These are phyloP conservation scores for Allolobophora icterica DNA, from an alignment of 2,888 invertebrate genomes.

Conservation along the genomic window DNA sequence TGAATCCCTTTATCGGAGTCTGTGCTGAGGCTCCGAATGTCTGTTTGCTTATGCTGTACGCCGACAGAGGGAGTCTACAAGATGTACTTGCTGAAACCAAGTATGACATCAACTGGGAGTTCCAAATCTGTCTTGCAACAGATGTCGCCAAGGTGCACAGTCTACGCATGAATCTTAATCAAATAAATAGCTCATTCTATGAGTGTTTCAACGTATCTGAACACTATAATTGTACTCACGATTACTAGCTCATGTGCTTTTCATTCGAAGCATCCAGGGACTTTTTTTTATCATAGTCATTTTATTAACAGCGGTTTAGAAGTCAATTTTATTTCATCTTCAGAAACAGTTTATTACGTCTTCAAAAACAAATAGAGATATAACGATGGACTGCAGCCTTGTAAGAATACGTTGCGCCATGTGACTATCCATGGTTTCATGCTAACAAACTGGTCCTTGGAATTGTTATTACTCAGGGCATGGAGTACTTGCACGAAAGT, in stretches of 20 bases:
- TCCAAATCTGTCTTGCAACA: not conserved
- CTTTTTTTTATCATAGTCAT: too few species aligned
- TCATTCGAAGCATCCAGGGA: too few species aligned
- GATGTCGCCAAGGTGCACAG: not conserved
- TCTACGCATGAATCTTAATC: too few species aligned
- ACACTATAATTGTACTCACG: not conserved
- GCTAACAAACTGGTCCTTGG: not conserved
- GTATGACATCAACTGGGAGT: slow-evolving; percentile 14
- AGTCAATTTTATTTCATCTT: too few species aligned
- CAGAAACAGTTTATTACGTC: too few species aligned
- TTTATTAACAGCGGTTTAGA: not conserved
- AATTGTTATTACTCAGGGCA: slow-evolving; percentile 34
- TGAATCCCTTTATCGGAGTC: not conserved
- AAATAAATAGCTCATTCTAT: not conserved
- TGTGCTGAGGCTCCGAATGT: not conserved
- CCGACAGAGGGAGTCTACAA: slow-evolving; percentile 6
- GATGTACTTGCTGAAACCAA: not conserved
- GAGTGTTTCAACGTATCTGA: not conserved
- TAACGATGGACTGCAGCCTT: too few species aligned
- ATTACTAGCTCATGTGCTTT: too few species aligned
- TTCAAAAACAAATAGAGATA: too few species aligned
- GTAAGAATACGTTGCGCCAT: too few species aligned
- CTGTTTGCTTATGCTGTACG: not conserved
- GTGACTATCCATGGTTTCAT: not conserved
- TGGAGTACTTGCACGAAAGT: slow-evolving; percentile 45